phyloP scores from a whole-genome alignment of 2,113 vertebrate species.

The Pomatostomus ruficeps region DNA sequence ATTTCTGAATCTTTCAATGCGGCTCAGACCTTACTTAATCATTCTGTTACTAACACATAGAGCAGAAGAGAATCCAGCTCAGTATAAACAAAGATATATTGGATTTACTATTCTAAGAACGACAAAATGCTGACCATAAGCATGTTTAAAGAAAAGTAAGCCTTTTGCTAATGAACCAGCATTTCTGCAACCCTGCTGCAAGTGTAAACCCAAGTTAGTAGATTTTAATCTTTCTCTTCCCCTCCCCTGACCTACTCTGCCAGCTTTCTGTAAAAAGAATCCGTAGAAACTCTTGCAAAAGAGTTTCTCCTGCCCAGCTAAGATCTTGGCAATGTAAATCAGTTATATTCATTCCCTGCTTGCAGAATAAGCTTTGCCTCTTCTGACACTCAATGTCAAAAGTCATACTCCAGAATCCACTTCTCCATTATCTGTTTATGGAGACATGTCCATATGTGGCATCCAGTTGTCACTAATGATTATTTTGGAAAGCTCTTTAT shows the following conservation, averaged over 20 bases:
- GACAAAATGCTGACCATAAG: background rate
- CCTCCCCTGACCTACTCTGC: background rate
- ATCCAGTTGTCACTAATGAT: background rate
- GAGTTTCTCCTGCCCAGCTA: background rate
- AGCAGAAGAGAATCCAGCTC: background rate
- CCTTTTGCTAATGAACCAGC: background rate
- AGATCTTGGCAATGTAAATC: background rate
- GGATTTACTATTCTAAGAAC: background rate
- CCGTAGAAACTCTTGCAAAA: background rate
- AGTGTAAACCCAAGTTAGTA: background rate
- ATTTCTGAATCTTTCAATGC: background rate
- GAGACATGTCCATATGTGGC: background rate
- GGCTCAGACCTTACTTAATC: background rate
- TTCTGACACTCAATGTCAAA: background rate
- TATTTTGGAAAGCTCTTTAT: background rate
- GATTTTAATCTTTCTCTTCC: background rate
- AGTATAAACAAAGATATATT: background rate
- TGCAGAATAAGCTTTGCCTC: background rate
- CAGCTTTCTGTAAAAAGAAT: background rate
- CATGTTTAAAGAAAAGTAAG: background rate
- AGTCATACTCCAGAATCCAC: background rate
- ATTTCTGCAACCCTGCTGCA: background rate
- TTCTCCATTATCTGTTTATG: background rate
- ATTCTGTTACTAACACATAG: background rate
- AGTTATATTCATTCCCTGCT: background rate